phyloP scores from a whole-genome alignment of 2,113 vertebrate genomes.

The Eulemur rufifrons region DNA sequence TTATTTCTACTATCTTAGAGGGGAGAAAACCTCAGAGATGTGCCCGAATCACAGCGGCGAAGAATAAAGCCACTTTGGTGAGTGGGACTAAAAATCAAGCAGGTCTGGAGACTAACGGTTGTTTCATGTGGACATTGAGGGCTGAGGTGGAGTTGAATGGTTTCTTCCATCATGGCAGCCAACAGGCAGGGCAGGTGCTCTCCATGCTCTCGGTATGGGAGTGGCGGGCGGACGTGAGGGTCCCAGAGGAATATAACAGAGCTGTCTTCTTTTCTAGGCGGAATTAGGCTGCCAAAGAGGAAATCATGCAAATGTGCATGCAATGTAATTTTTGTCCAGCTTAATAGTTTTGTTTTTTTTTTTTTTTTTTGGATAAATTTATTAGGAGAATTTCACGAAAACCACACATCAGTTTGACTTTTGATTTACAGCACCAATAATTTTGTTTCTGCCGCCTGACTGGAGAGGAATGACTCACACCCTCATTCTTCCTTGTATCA shows the following conservation, averaged over 20 bases:
- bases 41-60: neutral
- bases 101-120: neutral
- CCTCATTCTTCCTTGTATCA: neutral
- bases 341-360: neutral
- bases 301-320: neutral
- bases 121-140: neutral
- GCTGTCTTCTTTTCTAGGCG: neutral
- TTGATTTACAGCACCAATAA: neutral
- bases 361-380: neutral
- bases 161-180: neutral
- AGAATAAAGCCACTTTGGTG: neutral
- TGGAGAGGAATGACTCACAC: neutral
- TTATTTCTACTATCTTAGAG: neutral
- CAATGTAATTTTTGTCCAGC: neutral
- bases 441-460: neutral
- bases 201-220: neutral
- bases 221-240: neutral
- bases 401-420: neutral
- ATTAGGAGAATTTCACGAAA: neutral
- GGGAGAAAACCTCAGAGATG: neutral
- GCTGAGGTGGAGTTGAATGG: neutral
- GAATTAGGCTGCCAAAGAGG: neutral
- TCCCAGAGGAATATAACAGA: neutral
- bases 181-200: neutral
- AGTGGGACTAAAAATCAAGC: neutral